phyloP scores from a whole-genome alignment of 1,140 invertebrate genomes.

The Drosophila santomea region DNA sequence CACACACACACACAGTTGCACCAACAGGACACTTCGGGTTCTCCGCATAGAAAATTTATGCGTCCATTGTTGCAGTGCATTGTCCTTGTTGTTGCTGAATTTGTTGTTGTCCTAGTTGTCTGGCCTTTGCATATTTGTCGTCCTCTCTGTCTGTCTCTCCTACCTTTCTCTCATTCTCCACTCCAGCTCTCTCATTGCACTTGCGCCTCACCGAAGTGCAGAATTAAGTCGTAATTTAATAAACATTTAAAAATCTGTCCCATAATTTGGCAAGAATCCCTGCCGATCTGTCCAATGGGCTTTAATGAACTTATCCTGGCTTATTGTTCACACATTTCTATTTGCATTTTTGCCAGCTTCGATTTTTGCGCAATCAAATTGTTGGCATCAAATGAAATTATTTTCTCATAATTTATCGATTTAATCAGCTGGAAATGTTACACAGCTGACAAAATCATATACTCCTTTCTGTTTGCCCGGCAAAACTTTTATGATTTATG shows the following conservation, averaged over 20 bases:
- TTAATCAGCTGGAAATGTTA: slow-evolving; percentile 82
- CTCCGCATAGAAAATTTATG: slow-evolving; percentile 78
- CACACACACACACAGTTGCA: slow-evolving; percentile 24
- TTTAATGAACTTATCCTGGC: slow-evolving; percentile 64
- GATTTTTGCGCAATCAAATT: slow-evolving; percentile 29
- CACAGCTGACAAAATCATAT: slow-evolving; percentile 81
- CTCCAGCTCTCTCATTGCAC: slow-evolving; percentile 39
- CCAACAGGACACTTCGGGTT: slow-evolving; percentile 26
- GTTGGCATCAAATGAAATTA: slow-evolving; percentile 68
- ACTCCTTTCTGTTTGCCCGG: slow-evolving; percentile 55
- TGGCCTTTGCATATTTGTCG: slow-evolving; percentile 77
- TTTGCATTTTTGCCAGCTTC: slow-evolving; percentile 33
- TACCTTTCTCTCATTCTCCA: slow-evolving; percentile 11
- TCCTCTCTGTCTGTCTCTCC: slow-evolving; percentile 62
- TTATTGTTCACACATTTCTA: slow-evolving; percentile 52
- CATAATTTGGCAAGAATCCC: slow-evolving; percentile 21
- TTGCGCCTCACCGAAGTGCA: slow-evolving; percentile 44
- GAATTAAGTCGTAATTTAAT: slow-evolving; percentile 46
- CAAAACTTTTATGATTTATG: slow-evolving; percentile 62
- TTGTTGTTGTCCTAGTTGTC: slow-evolving; percentile 75
- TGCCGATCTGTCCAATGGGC: slow-evolving; percentile 48
- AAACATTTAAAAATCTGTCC: slow-evolving; percentile 44
- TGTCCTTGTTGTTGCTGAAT: slow-evolving; percentile 62
- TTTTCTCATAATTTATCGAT: slow-evolving; percentile 80
- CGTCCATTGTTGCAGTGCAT: slow-evolving; percentile 78